Conservation (phyloP, 2,797 vertebrate genomes). For the Petrocephalus sullivani region DNA sequence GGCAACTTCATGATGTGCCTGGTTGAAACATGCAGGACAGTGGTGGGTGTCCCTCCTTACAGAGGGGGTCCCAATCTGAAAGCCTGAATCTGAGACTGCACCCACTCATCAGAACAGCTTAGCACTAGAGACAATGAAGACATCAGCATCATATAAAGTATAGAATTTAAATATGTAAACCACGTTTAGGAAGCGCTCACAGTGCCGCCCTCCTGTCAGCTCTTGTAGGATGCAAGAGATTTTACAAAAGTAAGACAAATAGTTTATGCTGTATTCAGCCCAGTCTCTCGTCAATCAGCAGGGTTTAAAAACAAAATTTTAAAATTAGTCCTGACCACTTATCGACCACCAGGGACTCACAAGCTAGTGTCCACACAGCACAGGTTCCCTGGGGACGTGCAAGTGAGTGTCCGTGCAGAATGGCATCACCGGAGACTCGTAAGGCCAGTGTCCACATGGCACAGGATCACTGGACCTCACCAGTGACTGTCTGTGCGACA, state of each 20-base stretch:
- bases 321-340: neutral
- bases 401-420: neutral
- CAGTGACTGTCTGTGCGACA: no score
- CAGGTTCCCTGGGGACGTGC: neutral
- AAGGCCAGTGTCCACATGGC: neutral
- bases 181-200: neutral
- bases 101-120: neutral
- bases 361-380: neutral
- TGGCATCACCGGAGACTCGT: neutral
- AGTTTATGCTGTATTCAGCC: neutral
- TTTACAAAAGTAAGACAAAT: neutral
- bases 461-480: neutral
- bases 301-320: neutral
- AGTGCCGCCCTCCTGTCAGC: neutral
- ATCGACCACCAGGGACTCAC: neutral
- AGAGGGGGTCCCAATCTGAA: neutral
- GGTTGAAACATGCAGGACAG: neutral
- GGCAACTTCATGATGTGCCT: neutral
- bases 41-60: neutral
- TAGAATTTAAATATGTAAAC: constrained; percentile 11
- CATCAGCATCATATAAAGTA: neutral
- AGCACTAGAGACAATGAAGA: neutral
- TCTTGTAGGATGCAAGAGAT: neutral
- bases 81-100: neutral
- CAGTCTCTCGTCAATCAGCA: neutral